These are phyloP conservation scores for Bergia sp. DNA, from an alignment of 92 coral and sea anemone species.

Conservation along the genomic window DNA sequence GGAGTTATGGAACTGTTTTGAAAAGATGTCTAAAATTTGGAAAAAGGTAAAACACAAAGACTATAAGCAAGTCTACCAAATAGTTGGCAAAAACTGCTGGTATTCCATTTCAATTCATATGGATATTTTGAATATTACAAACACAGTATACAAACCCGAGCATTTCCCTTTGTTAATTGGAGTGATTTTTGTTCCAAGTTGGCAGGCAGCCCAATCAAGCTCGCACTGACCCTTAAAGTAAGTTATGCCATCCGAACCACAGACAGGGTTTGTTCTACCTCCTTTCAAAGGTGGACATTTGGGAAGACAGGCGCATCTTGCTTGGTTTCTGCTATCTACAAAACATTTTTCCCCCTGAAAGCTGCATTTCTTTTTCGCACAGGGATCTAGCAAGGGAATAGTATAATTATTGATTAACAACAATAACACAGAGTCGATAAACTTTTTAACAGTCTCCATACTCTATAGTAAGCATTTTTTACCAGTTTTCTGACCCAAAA, in stretches of 20 bases:
- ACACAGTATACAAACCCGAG: constrained; percentile 11
- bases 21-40: background rate
- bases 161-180: constrained; percentile 33
- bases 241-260: constrained; percentile 75
- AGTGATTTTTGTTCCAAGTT: constrained; percentile 52
- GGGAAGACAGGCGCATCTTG: constrained; percentile 75
- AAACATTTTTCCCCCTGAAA: constrained; percentile 74
- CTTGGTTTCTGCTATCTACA: constrained; percentile 43
- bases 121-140: background rate
- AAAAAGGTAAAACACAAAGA: background rate
- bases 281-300: constrained; percentile 54
- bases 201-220: constrained; percentile 69
- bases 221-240: constrained; percentile 65
- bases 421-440: no score
- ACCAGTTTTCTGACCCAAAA: background rate
- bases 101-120: background rate
- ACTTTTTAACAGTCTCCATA: background rate
- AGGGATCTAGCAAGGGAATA: constrained; percentile 63
- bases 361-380: constrained; percentile 47
- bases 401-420: background rate
- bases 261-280: constrained; percentile 45
- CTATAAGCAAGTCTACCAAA: background rate
- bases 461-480: background rate
- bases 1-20: background rate
- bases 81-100: no score